phyloP scores from a whole-genome alignment of 53 echinoderm and acorn worm genomes.

The Echinometra lucunter region DNA sequence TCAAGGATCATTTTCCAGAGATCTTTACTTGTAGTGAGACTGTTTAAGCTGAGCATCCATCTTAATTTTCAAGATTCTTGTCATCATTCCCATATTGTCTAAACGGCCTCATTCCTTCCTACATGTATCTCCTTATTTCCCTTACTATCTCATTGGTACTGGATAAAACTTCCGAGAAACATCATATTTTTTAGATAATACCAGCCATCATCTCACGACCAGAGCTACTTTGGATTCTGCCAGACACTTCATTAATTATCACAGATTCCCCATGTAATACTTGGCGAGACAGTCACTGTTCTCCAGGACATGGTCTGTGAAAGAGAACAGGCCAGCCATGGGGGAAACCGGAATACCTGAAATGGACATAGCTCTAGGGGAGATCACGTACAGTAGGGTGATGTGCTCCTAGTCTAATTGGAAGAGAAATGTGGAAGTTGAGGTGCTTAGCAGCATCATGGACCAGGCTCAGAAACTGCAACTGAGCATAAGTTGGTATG shows the following conservation, averaged over 20 bases:
- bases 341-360: conserved; percentile 25
- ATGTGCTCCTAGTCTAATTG: conserved; percentile 35
- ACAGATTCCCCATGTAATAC: neutral
- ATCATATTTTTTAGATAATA: neutral
- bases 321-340: neutral
- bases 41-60: neutral
- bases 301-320: neutral
- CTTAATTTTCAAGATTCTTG: neutral
- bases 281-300: conserved; percentile 7
- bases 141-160: neutral
- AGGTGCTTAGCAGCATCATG: conserved; percentile 34
- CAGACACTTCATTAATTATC: conserved; percentile 5
- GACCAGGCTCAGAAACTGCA: neutral
- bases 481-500: neutral
- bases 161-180: neutral
- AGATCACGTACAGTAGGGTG: conserved; percentile 24
- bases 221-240: conserved; percentile 17
- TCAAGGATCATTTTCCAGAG: too few relatives aligned
- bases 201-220: neutral
- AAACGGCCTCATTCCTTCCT: neutral
- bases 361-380: neutral
- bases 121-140: neutral
- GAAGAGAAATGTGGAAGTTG: conserved; percentile 36
- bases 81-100: neutral
- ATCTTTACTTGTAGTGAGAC: too few relatives aligned